Evolutionary conservation across 2,888 invertebrate genomes (phyloP).

Genomic region (Atethmia centrago): DNA sequence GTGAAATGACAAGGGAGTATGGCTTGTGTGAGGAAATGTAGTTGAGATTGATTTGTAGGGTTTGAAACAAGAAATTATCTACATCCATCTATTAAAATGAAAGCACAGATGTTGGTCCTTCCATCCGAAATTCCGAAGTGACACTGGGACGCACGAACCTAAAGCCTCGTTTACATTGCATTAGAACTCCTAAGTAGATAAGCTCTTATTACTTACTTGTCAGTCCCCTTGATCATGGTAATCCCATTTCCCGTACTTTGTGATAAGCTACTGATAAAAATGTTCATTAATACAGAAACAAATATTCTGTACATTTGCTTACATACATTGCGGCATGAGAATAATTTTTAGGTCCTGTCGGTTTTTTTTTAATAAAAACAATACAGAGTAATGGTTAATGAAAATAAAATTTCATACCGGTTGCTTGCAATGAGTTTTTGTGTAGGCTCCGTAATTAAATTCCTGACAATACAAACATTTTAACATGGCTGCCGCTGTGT

Average conservation of each 20-base stretch:
- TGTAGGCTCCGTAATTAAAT: conserved; percentile 33
- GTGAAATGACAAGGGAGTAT: conserved; percentile 21
- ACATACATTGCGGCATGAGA: not conserved
- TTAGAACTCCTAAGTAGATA: conserved; percentile 37
- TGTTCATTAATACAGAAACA: conserved; percentile 15
- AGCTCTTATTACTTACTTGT: conserved; percentile 22
- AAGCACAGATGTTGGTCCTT: not conserved
- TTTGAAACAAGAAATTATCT: not conserved
- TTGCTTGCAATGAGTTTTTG: conserved; percentile 25
- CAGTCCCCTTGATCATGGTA: conserved; percentile 42
- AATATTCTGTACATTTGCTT: conserved; percentile 1
- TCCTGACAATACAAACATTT: not conserved
- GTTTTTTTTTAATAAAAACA: conserved; percentile 29
- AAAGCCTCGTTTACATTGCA: conserved; percentile 16
- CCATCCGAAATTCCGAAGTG: conserved; percentile 9
- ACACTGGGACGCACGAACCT: not conserved
- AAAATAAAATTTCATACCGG: conserved; percentile 26
- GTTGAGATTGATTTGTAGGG: conserved; percentile 22
- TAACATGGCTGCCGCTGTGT: not conserved
- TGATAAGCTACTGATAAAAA: conserved; percentile 56
- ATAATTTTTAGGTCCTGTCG: not conserved
- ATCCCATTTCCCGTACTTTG: conserved; percentile 50
- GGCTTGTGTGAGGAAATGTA: conserved; percentile 33
- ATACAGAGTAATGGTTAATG: conserved; percentile 9
- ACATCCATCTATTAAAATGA: not conserved